Conservation (phyloP, 2,113 vertebrate genomes). For the Proteles cristata region DNA sequence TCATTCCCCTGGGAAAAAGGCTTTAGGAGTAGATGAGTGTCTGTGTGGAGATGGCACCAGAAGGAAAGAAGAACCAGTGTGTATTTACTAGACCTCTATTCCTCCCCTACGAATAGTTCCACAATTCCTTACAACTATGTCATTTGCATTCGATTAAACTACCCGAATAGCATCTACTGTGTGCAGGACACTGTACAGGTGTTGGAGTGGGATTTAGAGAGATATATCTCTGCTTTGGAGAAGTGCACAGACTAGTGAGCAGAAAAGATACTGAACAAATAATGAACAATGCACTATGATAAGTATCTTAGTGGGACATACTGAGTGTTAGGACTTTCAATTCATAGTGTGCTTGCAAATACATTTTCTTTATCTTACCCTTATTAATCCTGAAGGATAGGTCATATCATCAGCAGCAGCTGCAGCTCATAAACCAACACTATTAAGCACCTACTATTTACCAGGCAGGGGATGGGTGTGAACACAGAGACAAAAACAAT, state of each 20-base stretch:
- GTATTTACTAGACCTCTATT: constrained; percentile 3
- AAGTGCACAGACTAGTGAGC: constrained; percentile 18
- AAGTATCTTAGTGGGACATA: background rate
- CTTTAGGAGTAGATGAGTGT: background rate
- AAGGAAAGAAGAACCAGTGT: constrained; percentile 48
- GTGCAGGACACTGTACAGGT: background rate
- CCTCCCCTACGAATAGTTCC: background rate
- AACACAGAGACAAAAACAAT: background rate
- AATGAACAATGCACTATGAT: background rate
- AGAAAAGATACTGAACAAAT: constrained; percentile 15
- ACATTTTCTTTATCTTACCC: constrained; percentile 50
- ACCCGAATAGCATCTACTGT: background rate
- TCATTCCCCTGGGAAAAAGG: background rate
- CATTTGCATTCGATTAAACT: constrained; percentile 26
- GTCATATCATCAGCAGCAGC: background rate
- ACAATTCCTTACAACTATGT: background rate
- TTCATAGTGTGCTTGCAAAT: constrained; percentile 35
- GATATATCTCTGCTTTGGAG: constrained; percentile 1
- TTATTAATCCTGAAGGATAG: constrained; percentile 27
- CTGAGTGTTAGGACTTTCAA: constrained; percentile 25
- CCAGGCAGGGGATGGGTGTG: background rate
- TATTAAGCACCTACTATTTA: constrained; percentile 35
- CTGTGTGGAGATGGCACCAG: background rate
- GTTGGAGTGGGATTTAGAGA: background rate
- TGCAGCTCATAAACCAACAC: constrained; percentile 40